A percentile compares a stretch with the other conserved stretches of the same genome.
Conservation (phyloP, 37 sponge, comb jelly and placozoan species). For the Aphrocallistes beatrix region DNA sequence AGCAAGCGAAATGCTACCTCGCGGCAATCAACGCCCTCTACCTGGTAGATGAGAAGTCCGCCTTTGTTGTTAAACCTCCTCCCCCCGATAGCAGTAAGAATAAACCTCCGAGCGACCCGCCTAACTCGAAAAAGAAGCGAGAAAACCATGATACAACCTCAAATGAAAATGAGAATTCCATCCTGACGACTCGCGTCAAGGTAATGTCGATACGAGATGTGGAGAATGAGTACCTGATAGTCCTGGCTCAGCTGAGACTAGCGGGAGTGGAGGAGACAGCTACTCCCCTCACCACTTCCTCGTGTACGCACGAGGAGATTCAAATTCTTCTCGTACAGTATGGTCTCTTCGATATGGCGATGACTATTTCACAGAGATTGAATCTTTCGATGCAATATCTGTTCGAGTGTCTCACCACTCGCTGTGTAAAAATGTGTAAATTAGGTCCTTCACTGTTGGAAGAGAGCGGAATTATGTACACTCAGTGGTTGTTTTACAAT, state of each 20-base stretch:
- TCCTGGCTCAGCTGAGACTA: neutral
- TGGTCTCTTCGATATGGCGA: neutral
- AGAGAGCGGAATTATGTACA: neutral
- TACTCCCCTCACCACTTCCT: neutral
- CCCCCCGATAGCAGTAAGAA: neutral
- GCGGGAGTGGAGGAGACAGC: neutral
- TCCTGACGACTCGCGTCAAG: neutral
- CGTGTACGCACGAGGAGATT: neutral
- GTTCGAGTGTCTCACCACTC: neutral
- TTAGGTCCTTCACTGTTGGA: neutral
- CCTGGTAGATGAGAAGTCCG: slow-evolving; percentile 16
- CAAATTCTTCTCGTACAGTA: neutral
- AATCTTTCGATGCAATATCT: neutral
- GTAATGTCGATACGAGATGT: neutral
- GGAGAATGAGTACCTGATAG: neutral
- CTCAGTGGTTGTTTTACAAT: neutral
- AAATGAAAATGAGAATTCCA: neutral
- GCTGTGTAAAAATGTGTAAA: neutral
- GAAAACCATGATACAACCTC: neutral
- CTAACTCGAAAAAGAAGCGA: neutral
- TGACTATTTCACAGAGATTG: neutral
- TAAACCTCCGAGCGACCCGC: neutral
- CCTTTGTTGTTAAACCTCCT: slow-evolving; percentile 11
- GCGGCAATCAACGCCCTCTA: slow-evolving; percentile 28
- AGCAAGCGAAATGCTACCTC: slow-evolving; percentile 26